These are phyloP conservation scores for Huso huso DNA, from an alignment of 2,797 vertebrate species.

Conservation along the genomic window DNA sequence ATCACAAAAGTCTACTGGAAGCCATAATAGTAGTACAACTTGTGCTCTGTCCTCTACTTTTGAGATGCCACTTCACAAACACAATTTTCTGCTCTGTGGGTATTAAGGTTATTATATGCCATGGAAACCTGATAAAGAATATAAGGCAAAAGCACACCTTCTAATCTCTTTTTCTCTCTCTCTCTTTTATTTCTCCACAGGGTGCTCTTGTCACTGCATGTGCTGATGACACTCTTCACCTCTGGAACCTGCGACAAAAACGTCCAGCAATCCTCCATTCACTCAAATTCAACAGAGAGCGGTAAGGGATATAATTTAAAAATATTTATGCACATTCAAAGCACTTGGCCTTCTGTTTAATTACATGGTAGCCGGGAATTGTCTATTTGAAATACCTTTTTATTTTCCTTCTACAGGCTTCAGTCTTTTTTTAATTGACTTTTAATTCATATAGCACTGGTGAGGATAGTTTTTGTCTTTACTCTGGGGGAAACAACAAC, in stretches of 20 bases:
- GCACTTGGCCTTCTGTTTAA: not conserved
- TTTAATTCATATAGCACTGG: too few species aligned
- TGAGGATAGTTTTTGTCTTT: too few species aligned
- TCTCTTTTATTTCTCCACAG: slow-evolving; percentile 39
- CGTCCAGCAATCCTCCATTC: slow-evolving; percentile 91
- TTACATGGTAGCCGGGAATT: not conserved
- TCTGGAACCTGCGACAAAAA: slow-evolving; percentile 96
- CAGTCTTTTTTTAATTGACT: not conserved
- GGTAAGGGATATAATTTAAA: slow-evolving; percentile 56
- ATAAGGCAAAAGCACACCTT: not conserved
- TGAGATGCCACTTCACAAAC: too few species aligned
- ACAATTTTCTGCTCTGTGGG: not conserved
- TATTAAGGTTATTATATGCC: not conserved
- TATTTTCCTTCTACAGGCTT: not conserved
- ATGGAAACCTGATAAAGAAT: not conserved
- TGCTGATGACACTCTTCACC: slow-evolving; percentile 89
- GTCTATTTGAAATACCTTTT: not conserved
- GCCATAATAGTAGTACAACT: too few species aligned
- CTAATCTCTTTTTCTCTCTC: not conserved
- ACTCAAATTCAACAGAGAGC: slow-evolving; percentile 93
- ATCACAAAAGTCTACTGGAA: too few species aligned
- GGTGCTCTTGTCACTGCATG: slow-evolving; percentile 92
- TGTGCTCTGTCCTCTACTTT: too few species aligned
- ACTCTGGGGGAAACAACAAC: too few species aligned
- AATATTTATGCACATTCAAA: not conserved